A percentile compares a stretch with the other conserved stretches of the same genome.
Evolutionary conservation across 2,797 vertebrate genomes (phyloP).

Genomic region (Pantherophis alleghaniensis): DNA sequence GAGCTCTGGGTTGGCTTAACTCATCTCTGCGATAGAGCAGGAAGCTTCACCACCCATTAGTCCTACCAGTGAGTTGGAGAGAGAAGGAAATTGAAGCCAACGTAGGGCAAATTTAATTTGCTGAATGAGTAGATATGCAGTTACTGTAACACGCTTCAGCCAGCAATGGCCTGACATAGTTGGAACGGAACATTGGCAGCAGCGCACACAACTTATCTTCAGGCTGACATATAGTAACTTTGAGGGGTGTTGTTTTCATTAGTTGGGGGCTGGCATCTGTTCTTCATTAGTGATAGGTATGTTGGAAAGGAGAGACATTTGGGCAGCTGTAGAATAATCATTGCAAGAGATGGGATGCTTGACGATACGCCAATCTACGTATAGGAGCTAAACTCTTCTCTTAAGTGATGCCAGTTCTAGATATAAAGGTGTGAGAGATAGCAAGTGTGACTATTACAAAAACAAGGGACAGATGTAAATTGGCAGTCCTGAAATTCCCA

Average conservation of each 20-base stretch:
- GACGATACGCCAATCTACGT: not conserved
- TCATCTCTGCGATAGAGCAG: not conserved
- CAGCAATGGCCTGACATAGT: slow-evolving; percentile 63
- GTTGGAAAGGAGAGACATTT: not conserved
- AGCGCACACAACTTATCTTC: slow-evolving; percentile 39
- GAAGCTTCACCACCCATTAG: slow-evolving; percentile 31
- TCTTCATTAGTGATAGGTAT: not conserved
- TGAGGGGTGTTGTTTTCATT: not conserved
- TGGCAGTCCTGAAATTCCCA: not conserved
- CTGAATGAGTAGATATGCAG: slow-evolving; percentile 52
- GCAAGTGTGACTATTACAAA: not conserved
- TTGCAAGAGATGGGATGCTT: not conserved
- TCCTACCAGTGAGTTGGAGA: slow-evolving; percentile 5
- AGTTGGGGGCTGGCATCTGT: not conserved
- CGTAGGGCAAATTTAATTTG: slow-evolving; percentile 58
- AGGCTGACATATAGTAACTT: not conserved
- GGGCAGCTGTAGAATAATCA: not conserved
- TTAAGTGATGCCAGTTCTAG: not conserved
- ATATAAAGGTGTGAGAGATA: not conserved
- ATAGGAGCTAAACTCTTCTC: not conserved
- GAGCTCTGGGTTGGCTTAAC: not conserved
- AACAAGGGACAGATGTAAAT: not conserved
- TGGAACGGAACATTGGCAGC: slow-evolving; percentile 44
- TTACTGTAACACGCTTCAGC: not conserved
- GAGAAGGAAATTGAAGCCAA: slow-evolving; percentile 35